These are phyloP conservation scores for Paraescarpia echinospica DNA, from an alignment of 1,140 invertebrate species.

Conservation along the genomic window DNA sequence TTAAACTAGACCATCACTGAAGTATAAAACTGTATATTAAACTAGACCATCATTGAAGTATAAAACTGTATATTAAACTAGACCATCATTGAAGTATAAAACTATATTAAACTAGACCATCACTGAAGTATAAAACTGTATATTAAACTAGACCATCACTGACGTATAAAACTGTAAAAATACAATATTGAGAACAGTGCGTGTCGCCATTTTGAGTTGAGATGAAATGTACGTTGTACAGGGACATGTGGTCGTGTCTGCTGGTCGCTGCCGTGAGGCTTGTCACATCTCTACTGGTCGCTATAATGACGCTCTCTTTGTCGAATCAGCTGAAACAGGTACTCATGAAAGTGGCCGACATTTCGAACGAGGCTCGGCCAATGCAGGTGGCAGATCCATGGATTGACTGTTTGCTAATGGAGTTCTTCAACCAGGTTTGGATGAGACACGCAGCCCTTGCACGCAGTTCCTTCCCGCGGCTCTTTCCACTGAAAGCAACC, in stretches of 20 bases:
- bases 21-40: no score
- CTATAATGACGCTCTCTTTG: not conserved
- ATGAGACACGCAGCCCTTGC: not conserved
- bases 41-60: no score
- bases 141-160: no score
- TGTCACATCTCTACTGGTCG: not conserved
- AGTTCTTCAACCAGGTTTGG: conserved; percentile 57
- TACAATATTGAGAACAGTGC: not conserved
- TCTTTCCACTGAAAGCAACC: not conserved
- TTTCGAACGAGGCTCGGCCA: conserved; percentile 82
- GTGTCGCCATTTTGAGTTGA: not conserved
- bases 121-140: no score
- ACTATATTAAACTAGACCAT: no score
- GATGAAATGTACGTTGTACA: not conserved
- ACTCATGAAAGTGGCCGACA: conserved; percentile 83
- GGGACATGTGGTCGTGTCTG: not conserved
- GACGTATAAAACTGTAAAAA: no score
- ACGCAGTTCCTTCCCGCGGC: not conserved
- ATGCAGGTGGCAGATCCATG: conserved; percentile 84
- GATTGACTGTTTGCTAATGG: conserved; percentile 73
- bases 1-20: no score
- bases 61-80: no score
- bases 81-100: no score
- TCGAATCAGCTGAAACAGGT: conserved; percentile 57
- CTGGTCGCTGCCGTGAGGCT: not conserved